A percentile compares a stretch with the other conserved stretches of the same genome.
Conservation (phyloP, 2,113 vertebrate genomes). For the Eulacestoma nigropectus region DNA sequence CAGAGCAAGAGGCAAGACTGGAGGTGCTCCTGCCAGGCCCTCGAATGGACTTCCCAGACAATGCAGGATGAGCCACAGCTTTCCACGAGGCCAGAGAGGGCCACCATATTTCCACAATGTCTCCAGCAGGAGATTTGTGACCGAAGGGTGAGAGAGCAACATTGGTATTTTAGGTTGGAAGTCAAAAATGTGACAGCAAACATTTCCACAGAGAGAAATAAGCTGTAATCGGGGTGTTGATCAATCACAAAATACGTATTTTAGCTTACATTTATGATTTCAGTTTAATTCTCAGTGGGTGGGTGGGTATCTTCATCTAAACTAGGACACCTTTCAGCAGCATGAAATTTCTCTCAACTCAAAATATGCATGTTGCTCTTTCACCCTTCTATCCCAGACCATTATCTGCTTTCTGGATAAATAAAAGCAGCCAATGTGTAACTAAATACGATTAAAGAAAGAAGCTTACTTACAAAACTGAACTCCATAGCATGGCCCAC, state of each 20-base stretch:
- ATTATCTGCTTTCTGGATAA: not conserved
- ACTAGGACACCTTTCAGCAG: not conserved
- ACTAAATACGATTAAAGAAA: not conserved
- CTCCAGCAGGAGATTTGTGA: not conserved
- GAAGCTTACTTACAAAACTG: not conserved
- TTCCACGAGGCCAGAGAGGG: not conserved
- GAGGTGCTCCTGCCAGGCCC: not conserved
- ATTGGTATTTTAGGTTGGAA: not conserved
- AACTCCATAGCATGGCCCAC: not conserved
- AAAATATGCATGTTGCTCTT: not conserved
- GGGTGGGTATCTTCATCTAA: not conserved
- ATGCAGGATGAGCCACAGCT: not conserved
- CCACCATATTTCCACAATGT: not conserved
- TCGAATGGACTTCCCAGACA: rapidly evolving
- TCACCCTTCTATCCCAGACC: not conserved
- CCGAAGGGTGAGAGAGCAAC: not conserved
- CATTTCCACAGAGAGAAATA: not conserved
- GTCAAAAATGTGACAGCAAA: not conserved
- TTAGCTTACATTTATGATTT: not conserved
- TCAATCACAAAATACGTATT: not conserved
- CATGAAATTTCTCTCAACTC: not conserved
- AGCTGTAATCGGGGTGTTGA: not conserved
- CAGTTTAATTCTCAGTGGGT: not conserved
- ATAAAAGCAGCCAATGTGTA: not conserved
- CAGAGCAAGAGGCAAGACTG: not conserved